Evolutionary conservation across 2,113 vertebrate species (phyloP), one percentile per base, ranked within the genome.

Genomic region (Spheniscus mendiculus): DNA sequence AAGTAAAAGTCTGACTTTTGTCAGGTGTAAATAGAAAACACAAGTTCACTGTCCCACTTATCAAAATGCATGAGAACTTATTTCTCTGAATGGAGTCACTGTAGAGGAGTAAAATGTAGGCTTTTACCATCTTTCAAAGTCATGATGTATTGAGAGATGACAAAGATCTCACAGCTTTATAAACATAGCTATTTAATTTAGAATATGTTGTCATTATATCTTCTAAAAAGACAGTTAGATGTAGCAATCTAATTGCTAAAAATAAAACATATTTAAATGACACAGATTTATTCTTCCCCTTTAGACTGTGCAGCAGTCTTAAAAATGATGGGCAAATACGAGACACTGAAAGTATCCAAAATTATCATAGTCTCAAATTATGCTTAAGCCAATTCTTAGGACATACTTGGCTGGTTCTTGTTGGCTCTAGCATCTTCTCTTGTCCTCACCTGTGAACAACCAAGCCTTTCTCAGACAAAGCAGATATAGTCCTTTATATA

Each of bases 161-260:
- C 92, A 97, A 92, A 83, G 72, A 84, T 91, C 77, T 96, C 52
- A 34, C 53, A 90, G 45, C 86, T 93, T n/a, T 90, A 67, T 84
- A 90, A 73, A 93, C 56, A 94, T 49, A 86, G 15, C 44, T 96
- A 83, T 96, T 94, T 94, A 90, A 88, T 93, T 94, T 89, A 77
- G 44, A 91, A 38, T 40, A 67, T 5, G 59, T 52, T 78, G 53
- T 89, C 76, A 87, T 86, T 95, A 79, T 47, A 92, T 45, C 52
- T 93, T 95, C 49, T 45, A 78, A 90, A 78, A 59, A 74, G 11
- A 14, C 18, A 79, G 14, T 19, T 52, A 45, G 26, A 66, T 27
- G 1, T 21, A 65, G 11, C 49, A 88, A 93, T 87, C 63, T 84
- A 89, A 92, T 84, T 93, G 32, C 25, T 89, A 93, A 94, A 94